Percentiles rank a stretch among this genome's conserved stretches.
Evolutionary conservation across 2,888 invertebrate species (phyloP).

Genomic region (Drosophila putrida): DNA sequence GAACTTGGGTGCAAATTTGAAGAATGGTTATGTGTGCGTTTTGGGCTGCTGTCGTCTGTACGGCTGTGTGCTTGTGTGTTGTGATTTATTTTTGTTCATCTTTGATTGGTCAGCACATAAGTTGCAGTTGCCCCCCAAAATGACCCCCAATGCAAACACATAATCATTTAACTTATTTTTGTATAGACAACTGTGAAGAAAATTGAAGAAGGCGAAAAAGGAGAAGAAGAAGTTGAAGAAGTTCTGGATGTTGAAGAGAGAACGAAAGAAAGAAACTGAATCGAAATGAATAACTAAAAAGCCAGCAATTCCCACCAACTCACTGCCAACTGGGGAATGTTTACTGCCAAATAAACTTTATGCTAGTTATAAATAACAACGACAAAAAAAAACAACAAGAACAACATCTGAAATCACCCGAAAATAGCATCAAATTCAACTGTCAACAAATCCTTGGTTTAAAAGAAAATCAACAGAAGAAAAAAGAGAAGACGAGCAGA

Average conservation of each 20-base stretch:
- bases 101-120: conserved; percentile 2
- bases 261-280: too few relatives aligned
- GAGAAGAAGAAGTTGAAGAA: background rate
- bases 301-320: conserved; percentile 16
- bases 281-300: conserved; percentile 11
- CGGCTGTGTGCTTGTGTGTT: background rate
- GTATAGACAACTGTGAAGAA: background rate
- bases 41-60: background rate
- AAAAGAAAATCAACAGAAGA: conserved; percentile 1
- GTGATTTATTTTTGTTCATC: background rate
- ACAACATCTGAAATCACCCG: background rate
- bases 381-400: background rate
- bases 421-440: background rate
- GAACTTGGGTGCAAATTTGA: background rate
- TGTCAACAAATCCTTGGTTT: conserved; percentile 17
- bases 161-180: conserved; percentile 24
- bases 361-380: conserved; percentile 16
- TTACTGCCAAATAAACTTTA: conserved; percentile 44
- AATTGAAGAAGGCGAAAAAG: background rate
- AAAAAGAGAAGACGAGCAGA: background rate
- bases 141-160: conserved; percentile 9
- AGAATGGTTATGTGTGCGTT: conserved; percentile 4
- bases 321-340: conserved; percentile 62
- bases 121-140: background rate
- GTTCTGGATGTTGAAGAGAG: background rate